Percentiles rank a stretch among this genome's conserved stretches.
phyloP scores from a whole-genome alignment of 2,888 invertebrate genomes.

The Pachymerium ferrugineum region DNA sequence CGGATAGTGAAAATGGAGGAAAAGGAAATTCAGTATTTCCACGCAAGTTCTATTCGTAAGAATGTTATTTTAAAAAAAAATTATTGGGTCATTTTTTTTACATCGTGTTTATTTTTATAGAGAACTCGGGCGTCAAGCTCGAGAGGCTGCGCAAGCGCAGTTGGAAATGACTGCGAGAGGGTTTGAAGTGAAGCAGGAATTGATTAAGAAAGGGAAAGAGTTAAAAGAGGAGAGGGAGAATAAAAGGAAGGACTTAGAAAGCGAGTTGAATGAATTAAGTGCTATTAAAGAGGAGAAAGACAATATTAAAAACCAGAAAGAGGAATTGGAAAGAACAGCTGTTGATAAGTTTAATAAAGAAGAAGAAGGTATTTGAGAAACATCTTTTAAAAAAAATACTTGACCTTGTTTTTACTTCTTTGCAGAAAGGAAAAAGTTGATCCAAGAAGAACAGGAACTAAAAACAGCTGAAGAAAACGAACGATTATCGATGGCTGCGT shows the following conservation, averaged over 20 bases:
- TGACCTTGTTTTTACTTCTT: no score
- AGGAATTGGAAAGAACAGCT: conserved; percentile 67
- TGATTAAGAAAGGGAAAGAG: conserved; percentile 68
- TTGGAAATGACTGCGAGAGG: conserved; percentile 74
- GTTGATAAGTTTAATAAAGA: conserved; percentile 68
- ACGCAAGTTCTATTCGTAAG: neutral
- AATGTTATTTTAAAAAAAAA: neutral
- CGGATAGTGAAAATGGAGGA: no score
- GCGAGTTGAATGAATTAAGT: conserved; percentile 71
- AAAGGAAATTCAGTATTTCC: conserved; percentile 38
- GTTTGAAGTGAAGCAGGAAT: conserved; percentile 64
- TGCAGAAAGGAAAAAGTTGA: conserved; percentile 1
- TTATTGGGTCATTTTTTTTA: neutral
- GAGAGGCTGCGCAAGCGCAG: conserved; percentile 59
- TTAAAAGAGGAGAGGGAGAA: conserved; percentile 51
- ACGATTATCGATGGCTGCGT: conserved; percentile 55
- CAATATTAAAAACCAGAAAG: conserved; percentile 61
- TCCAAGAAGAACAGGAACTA: conserved; percentile 49
- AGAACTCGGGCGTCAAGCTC: conserved; percentile 69
- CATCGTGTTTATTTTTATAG: conserved; percentile 39
- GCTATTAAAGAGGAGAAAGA: conserved; percentile 66
- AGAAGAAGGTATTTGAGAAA: conserved; percentile 48
- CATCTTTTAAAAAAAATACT: no score
- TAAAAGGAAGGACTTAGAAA: conserved; percentile 63
- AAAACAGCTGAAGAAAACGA: conserved; percentile 53